A percentile compares a stretch with the other conserved stretches of the same genome.
Evolutionary conservation across 2,113 vertebrate genomes (phyloP).

Genomic region (Dolichotis patagonum): DNA sequence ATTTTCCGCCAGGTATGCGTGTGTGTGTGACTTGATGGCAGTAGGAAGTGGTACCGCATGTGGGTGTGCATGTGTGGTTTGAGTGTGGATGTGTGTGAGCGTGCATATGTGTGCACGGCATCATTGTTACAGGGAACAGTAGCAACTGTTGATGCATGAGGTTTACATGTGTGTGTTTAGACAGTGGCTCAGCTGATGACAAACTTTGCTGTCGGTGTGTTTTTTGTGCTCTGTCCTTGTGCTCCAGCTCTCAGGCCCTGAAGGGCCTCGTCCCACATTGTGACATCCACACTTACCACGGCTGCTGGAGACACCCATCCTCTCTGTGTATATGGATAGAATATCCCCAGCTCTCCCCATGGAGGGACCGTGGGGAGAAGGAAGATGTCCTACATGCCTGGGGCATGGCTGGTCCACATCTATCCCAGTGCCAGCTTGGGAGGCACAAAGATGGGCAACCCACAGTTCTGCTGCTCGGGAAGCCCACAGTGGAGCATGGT

Average conservation of each 20-base stretch:
- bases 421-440: background rate
- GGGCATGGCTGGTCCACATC: background rate
- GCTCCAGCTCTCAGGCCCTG: background rate
- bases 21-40: too few relatives aligned
- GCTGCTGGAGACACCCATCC: background rate
- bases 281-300: background rate
- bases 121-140: background rate
- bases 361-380: background rate
- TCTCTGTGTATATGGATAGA: background rate
- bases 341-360: background rate
- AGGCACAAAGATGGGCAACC: background rate
- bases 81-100: background rate
- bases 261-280: background rate
- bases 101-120: background rate
- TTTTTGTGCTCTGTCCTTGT: background rate
- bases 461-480: background rate
- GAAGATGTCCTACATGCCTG: rapidly evolving
- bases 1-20: background rate
- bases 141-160: background rate
- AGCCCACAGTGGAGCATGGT: background rate
- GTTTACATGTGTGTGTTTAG: background rate
- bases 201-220: background rate
- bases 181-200: background rate
- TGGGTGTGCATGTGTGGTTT: too few relatives aligned
- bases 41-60: background rate